Conservation (phyloP, 2,113 vertebrate species). For the Bufo gargarizans region DNA sequence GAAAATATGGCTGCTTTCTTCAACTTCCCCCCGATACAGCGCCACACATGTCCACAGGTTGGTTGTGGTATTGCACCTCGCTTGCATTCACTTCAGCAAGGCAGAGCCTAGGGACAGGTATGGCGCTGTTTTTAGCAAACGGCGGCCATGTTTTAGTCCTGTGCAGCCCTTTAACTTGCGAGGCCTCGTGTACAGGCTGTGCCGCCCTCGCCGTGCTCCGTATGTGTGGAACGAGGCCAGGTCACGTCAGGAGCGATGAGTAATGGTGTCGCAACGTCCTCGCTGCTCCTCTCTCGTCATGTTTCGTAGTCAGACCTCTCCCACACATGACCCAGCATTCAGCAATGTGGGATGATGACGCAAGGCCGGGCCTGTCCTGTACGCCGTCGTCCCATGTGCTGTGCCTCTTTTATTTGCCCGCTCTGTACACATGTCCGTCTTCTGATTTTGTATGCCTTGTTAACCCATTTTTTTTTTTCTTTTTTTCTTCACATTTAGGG, state of each 20-base stretch:
- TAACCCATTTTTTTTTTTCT: neutral
- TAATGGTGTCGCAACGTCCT: neutral
- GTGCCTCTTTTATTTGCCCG: neutral
- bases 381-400: neutral
- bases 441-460: neutral
- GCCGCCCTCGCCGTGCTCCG: neutral
- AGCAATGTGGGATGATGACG: neutral
- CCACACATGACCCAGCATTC: neutral
- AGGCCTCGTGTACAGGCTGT: neutral
- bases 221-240: neutral
- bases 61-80: too few relatives aligned
- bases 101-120: too few relatives aligned
- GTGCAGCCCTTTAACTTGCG: too few relatives aligned
- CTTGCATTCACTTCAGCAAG: too few relatives aligned
- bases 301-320: neutral
- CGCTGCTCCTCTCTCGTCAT: neutral
- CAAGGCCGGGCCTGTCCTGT: neutral
- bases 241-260: neutral
- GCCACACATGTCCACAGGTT: too few relatives aligned
- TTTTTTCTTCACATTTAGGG: conserved; percentile 69
- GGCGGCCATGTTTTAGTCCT: too few relatives aligned
- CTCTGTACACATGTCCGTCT: neutral
- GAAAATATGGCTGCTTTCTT: too few relatives aligned
- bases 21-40: too few relatives aligned
- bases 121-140: too few relatives aligned